Evolutionary conservation across 2,113 vertebrate genomes (phyloP).

Genomic region (Cariama cristata): DNA sequence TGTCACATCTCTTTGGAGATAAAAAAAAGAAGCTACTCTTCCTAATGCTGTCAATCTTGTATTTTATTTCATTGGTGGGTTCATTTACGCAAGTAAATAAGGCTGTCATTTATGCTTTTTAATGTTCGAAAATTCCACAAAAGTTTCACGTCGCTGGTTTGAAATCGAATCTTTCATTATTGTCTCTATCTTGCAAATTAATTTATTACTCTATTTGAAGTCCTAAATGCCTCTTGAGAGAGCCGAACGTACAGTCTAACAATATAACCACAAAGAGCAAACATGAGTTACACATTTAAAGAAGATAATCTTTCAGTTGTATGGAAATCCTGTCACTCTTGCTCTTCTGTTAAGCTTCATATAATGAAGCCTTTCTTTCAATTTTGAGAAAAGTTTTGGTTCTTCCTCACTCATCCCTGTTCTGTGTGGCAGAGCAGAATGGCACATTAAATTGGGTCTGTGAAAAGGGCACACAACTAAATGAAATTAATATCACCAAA

Average conservation of each 20-base stretch:
- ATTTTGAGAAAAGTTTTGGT: not conserved
- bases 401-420: not conserved
- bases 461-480: not conserved
- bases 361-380: not conserved
- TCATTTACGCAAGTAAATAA: slow-evolving; percentile 23
- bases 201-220: slow-evolving; percentile 64
- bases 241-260: slow-evolving; percentile 41
- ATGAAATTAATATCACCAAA: not conserved
- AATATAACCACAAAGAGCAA: slow-evolving; percentile 62
- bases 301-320: slow-evolving; percentile 60
- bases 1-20: not conserved
- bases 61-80: not conserved
- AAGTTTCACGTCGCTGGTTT: not conserved
- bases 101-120: slow-evolving; percentile 1
- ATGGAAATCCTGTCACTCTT: slow-evolving; percentile 67
- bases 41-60: not conserved
- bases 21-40: not conserved
- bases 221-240: slow-evolving; percentile 51
- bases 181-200: slow-evolving; percentile 57
- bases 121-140: slow-evolving; percentile 17
- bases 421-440: not conserved
- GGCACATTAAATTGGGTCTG: not conserved
- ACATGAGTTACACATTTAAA: slow-evolving; percentile 68
- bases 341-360: slow-evolving; percentile 59
- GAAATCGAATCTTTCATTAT: slow-evolving; percentile 16